Conservation (phyloP, 2,888 invertebrate species). For the Erpobdella octoculata region DNA sequence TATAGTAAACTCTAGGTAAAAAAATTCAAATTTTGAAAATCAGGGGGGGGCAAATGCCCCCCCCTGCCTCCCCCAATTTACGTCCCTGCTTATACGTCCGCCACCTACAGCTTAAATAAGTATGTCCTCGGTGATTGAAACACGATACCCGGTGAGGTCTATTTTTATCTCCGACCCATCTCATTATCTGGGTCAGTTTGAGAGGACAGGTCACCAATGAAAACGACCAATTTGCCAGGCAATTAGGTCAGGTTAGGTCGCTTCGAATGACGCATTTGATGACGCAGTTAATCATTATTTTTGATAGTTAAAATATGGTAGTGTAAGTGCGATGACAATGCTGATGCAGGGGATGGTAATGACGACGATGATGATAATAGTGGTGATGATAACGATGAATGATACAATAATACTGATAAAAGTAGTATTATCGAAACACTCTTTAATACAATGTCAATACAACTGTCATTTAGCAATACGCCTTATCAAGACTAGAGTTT, state of each 20-base stretch:
- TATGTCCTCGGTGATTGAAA: background rate
- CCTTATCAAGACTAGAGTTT: too few relatives aligned
- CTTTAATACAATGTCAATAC: too few relatives aligned
- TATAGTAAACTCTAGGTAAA: too few relatives aligned
- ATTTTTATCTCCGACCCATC: conserved; percentile 9
- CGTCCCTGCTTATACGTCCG: background rate
- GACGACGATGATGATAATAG: background rate
- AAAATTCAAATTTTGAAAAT: too few relatives aligned
- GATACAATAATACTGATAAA: background rate
- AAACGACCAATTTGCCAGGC: background rate
- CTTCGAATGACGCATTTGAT: background rate
- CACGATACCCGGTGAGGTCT: background rate
- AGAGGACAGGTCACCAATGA: background rate
- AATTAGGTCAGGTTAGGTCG: background rate
- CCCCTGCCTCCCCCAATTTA: too few relatives aligned
- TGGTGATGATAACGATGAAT: background rate
- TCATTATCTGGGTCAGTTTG: conserved; percentile 9
- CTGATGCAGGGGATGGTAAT: too few relatives aligned
- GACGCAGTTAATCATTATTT: too few relatives aligned
- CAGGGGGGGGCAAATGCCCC: too few relatives aligned
- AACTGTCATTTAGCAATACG: too few relatives aligned
- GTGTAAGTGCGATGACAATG: conserved; percentile 10
- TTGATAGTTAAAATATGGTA: too few relatives aligned
- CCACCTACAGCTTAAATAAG: background rate
- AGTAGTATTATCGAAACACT: conserved; percentile 9